A percentile compares a stretch with the other conserved stretches of the same genome.
Evolutionary conservation across 1,140 invertebrate genomes (phyloP).

Genomic region (Megalopta genalis): DNA sequence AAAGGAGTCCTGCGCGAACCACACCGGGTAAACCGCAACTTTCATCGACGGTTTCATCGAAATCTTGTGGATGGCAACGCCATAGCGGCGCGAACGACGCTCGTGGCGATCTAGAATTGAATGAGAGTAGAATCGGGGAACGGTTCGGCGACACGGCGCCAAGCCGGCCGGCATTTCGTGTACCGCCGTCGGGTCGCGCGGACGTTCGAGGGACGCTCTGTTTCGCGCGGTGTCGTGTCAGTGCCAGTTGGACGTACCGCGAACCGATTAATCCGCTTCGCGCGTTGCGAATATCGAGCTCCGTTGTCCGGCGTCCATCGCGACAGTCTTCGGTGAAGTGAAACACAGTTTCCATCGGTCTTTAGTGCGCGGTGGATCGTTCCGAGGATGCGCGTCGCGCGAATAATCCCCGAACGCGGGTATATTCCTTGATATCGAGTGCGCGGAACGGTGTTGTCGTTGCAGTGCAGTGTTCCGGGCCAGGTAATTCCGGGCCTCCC

Average conservation of each 20-base stretch:
- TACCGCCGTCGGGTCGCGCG: slow-evolving; percentile 65
- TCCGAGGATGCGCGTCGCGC: background rate
- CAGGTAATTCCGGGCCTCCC: background rate
- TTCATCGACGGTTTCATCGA: no score
- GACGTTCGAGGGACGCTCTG: slow-evolving; percentile 21
- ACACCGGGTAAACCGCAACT: no score
- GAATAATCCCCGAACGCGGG: background rate
- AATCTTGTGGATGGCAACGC: background rate
- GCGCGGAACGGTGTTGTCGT: slow-evolving; percentile 14
- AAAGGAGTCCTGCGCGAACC: no score
- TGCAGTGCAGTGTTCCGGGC: slow-evolving; percentile 3
- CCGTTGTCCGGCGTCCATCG: no score
- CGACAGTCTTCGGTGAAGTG: no score
- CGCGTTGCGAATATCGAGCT: no score
- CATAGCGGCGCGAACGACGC: slow-evolving; percentile 14
- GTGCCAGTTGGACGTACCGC: background rate
- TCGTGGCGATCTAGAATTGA: slow-evolving; percentile 22
- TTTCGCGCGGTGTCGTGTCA: background rate
- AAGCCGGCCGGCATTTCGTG: slow-evolving; percentile 68
- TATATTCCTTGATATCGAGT: background rate
- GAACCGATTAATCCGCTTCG: no score
- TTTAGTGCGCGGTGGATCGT: background rate
- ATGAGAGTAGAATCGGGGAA: slow-evolving; percentile 48
- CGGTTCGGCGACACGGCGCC: slow-evolving; percentile 28
- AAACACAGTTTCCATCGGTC: no score